These are phyloP conservation scores for Tenthredo mesomela DNA, from an alignment of 2,888 invertebrate species.

Conservation along the genomic window DNA sequence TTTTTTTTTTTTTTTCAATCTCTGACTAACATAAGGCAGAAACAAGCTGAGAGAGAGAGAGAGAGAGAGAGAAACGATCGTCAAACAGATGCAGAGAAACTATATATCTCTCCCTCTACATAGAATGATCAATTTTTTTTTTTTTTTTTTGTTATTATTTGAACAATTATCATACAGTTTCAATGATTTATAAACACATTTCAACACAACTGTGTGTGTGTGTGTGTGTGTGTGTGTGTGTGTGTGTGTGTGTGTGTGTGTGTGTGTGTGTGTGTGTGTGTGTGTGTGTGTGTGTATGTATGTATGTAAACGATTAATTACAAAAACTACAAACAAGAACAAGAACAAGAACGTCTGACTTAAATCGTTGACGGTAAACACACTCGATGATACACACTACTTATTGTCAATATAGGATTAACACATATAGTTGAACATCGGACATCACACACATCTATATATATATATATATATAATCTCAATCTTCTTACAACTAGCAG, in stretches of 20 bases:
- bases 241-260: too few relatives aligned
- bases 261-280: too few relatives aligned
- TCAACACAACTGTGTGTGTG: too few relatives aligned
- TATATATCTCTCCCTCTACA: neutral
- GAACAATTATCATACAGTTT: neutral
- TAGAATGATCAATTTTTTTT: neutral
- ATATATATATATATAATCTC: neutral
- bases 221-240: too few relatives aligned
- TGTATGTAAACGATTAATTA: too few relatives aligned
- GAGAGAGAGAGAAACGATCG: too few relatives aligned
- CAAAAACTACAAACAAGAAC: neutral
- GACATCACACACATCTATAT: neutral
- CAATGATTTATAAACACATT: too few relatives aligned
- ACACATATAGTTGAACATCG: neutral
- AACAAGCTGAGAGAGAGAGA: neutral
- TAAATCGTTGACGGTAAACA: neutral
- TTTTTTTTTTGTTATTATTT: neutral
- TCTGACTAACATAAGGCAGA: neutral
- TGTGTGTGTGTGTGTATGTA: too few relatives aligned
- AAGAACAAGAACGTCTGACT: neutral
- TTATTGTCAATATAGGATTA: neutral
- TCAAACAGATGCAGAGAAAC: neutral
- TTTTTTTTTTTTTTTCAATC: too few relatives aligned
- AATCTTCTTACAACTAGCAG: neutral
- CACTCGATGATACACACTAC: neutral